Percentiles rank a stretch among this genome's conserved stretches.
phyloP scores from a whole-genome alignment of 2,113 vertebrate species.

The Montifringilla adamsi region DNA sequence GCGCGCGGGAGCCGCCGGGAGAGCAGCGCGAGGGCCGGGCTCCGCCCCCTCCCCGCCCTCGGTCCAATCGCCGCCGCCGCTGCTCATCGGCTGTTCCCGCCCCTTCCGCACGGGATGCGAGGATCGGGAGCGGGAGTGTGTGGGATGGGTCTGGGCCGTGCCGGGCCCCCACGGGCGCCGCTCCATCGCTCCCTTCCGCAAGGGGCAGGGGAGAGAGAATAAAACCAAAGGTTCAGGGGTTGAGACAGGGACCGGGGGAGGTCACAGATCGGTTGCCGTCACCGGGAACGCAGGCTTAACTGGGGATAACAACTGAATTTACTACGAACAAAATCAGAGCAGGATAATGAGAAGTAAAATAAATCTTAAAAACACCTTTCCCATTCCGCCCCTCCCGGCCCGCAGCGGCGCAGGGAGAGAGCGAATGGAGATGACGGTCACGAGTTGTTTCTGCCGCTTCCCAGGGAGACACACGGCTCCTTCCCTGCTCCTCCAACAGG shows the following conservation, averaged over 20 bases:
- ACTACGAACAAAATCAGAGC: not conserved
- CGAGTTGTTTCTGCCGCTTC: not conserved
- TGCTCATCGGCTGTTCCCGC: not conserved
- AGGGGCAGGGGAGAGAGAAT: not conserved
- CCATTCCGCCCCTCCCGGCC: no score
- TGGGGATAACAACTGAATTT: not conserved
- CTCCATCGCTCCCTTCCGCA: fast-evolving
- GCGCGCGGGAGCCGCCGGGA: not conserved
- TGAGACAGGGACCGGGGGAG: not conserved
- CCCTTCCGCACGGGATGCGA: fast-evolving
- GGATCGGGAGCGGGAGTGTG: fast-evolving
- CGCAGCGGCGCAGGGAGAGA: not conserved
- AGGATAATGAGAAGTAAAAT: not conserved
- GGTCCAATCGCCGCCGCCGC: not conserved
- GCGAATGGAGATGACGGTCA: not conserved
- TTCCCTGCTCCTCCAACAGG: not conserved
- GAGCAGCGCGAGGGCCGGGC: not conserved
- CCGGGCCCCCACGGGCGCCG: fast-evolving
- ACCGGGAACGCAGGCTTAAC: not conserved
- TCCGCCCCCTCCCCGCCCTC: not conserved
- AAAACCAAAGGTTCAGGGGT: not conserved
- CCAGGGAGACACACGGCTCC: no score
- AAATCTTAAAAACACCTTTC: not conserved
- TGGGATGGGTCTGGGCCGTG: fast-evolving
- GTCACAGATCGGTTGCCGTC: no score